Evolutionary conservation across 2,113 vertebrate genomes (phyloP).

Genomic region (Hymenochirus boettgeri): DNA sequence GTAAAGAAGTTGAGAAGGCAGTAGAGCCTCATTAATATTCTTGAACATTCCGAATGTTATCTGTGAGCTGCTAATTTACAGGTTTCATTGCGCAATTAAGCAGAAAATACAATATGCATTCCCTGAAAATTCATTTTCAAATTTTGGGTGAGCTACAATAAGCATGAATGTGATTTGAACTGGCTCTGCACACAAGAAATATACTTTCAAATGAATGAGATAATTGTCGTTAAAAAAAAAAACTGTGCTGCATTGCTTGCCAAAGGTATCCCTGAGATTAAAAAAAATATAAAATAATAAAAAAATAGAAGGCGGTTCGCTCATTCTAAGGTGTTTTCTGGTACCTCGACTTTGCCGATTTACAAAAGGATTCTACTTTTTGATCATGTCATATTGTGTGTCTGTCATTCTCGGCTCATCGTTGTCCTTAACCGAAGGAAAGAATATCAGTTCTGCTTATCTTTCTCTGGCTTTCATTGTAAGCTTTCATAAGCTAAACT

Average conservation of each 20-base stretch:
- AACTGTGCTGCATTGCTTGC: slow-evolving; percentile 45
- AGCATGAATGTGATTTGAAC: slow-evolving; percentile 46
- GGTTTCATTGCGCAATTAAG: slow-evolving; percentile 49
- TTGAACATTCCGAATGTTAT: slow-evolving; percentile 22
- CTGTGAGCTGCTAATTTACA: slow-evolving; percentile 48
- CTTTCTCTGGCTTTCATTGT: slow-evolving; percentile 11
- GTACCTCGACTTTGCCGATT: slow-evolving; percentile 58
- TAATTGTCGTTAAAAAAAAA: slow-evolving; percentile 57
- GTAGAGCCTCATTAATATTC: slow-evolving; percentile 47
- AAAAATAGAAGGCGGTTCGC: slow-evolving; percentile 47
- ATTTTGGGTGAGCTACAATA: slow-evolving; percentile 51
- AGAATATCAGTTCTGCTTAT: slow-evolving; percentile 46
- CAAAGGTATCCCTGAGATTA: slow-evolving; percentile 57
- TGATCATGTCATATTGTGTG: slow-evolving; percentile 65
- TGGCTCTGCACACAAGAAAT: slow-evolving; percentile 42
- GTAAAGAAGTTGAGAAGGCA: slow-evolving; percentile 30
- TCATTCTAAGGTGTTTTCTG: slow-evolving; percentile 40
- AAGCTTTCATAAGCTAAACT: slow-evolving; percentile 5
- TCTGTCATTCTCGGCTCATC: slow-evolving; percentile 52
- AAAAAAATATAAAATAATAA: slow-evolving; percentile 44
- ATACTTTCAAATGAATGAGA: slow-evolving; percentile 51
- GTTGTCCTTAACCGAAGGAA: slow-evolving; percentile 52
- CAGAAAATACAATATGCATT: slow-evolving; percentile 49
- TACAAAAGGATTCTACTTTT: slow-evolving; percentile 59
- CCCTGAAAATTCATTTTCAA: slow-evolving; percentile 23